Conservation (phyloP, 1,140 invertebrate genomes). For the Cydia splendana region DNA sequence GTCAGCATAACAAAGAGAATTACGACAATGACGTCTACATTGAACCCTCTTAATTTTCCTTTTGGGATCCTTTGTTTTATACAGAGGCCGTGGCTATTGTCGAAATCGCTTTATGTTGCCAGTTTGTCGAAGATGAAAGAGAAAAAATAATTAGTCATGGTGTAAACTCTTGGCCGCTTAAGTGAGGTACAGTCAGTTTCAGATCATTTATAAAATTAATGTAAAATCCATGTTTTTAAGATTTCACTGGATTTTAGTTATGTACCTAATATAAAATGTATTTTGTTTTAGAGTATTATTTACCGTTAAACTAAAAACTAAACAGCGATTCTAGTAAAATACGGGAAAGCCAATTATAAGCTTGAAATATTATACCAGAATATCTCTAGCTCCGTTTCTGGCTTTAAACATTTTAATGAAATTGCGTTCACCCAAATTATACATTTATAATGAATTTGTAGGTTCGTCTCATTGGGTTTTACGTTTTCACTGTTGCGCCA, state of each 20-base stretch:
- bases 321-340: conserved; percentile 1
- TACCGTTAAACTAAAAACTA: not conserved
- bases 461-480: not conserved
- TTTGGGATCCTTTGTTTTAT: conserved; percentile 53
- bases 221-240: not conserved
- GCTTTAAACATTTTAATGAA: not conserved
- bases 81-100: conserved; percentile 46
- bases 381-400: not conserved
- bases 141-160: conserved; percentile 55
- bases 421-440: conserved; percentile 2
- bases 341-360: conserved; percentile 6
- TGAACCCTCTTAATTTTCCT: conserved; percentile 57
- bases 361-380: conserved; percentile 6
- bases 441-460: not conserved
- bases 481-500: not conserved
- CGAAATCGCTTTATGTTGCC: conserved; percentile 54
- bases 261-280: no score
- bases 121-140: conserved; percentile 54
- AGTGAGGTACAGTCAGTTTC: conserved; percentile 1
- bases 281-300: not conserved
- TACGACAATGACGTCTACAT: conserved; percentile 53
- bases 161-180: conserved; percentile 31
- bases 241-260: not conserved
- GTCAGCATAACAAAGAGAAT: conserved; percentile 62
- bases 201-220: not conserved